phyloP scores from a whole-genome alignment of 2,797 vertebrate genomes.

The Gobio occitaniae region DNA sequence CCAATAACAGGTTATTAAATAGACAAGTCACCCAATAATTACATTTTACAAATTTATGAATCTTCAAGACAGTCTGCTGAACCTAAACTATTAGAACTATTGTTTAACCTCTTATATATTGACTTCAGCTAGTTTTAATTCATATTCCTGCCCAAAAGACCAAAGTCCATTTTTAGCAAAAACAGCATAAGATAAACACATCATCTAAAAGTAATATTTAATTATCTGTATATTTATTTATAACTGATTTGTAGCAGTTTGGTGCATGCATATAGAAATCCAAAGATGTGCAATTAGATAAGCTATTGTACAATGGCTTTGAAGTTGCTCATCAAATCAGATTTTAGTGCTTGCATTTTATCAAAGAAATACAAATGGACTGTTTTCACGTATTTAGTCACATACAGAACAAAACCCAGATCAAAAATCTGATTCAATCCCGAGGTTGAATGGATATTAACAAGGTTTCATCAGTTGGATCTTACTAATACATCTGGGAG shows the following conservation, averaged over 20 bases:
- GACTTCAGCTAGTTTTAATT: not conserved
- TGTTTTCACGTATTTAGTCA: not conserved
- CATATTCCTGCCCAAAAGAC: not conserved
- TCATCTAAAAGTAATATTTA: not conserved
- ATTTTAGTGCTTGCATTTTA: not conserved
- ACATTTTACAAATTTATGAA: not conserved
- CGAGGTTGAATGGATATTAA: not conserved
- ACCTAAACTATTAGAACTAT: not conserved
- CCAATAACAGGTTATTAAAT: too few species aligned
- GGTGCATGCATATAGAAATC: not conserved
- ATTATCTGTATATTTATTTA: too few species aligned
- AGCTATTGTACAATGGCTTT: not conserved
- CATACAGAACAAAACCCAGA: not conserved
- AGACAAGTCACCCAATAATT: not conserved
- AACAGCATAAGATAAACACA: not conserved
- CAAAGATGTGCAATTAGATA: not conserved
- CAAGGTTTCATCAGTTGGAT: not conserved
- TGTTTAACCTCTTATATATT: not conserved
- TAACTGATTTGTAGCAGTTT: not conserved
- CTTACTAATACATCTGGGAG: slow-evolving; percentile 12
- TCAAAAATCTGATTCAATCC: not conserved
- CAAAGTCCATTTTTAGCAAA: not conserved
- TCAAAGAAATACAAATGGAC: not conserved
- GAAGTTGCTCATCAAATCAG: not conserved
- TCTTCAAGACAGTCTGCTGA: not conserved